phyloP scores from a whole-genome alignment of 1,140 invertebrate species.

The Zaprionus davidi region DNA sequence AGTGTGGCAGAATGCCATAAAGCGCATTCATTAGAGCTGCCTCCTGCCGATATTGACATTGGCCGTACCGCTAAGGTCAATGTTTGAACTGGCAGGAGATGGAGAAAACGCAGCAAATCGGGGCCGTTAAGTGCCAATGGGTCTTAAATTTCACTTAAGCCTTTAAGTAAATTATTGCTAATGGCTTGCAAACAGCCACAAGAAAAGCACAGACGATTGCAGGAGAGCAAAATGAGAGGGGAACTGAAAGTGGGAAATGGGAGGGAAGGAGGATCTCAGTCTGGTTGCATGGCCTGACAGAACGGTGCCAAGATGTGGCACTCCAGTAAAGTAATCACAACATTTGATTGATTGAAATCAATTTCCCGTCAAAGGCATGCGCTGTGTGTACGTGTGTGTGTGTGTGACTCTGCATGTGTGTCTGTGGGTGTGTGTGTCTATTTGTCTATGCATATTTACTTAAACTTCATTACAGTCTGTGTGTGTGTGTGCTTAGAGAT shows the following conservation, averaged over 20 bases:
- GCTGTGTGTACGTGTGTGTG: constrained; percentile 30
- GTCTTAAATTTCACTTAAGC: constrained; percentile 66
- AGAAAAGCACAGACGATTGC: constrained; percentile 24
- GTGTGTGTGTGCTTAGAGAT: constrained; percentile 34
- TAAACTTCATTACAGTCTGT: constrained; percentile 54
- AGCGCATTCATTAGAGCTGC: neutral
- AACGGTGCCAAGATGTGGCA: constrained; percentile 54
- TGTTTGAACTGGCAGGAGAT: constrained; percentile 7
- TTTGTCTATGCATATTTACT: constrained; percentile 70
- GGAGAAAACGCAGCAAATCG: constrained; percentile 15
- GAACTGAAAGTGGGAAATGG: neutral
- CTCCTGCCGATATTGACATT: constrained; percentile 11
- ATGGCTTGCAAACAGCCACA: constrained; percentile 65
- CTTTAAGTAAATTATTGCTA: constrained; percentile 80
- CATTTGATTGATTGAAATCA: constrained; percentile 83
- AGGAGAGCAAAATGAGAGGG: constrained; percentile 6
- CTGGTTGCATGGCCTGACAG: constrained; percentile 8
- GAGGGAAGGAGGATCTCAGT: neutral
- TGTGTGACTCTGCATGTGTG: neutral
- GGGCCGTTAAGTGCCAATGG: constrained; percentile 43
- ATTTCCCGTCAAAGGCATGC: constrained; percentile 76
- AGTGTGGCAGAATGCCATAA: neutral
- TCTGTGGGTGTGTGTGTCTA: constrained; percentile 23
- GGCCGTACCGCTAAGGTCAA: constrained; percentile 11
- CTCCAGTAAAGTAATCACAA: constrained; percentile 78